Base-by-base conservation (phyloP, 35 echinoderm and acorn worm genomes). In the Anneissia japonica region DNA sequence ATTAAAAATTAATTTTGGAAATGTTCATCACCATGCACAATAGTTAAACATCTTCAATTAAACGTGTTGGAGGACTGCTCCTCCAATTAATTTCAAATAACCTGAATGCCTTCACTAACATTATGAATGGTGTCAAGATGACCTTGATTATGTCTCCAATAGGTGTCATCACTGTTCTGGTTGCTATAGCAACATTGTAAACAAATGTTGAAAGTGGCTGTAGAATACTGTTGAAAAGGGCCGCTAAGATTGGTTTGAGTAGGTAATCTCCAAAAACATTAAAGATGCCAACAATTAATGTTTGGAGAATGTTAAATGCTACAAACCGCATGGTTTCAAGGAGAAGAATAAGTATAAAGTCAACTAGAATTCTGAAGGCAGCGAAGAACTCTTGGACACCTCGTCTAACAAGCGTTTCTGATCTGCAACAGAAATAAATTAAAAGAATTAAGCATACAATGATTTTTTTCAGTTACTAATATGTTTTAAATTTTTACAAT, bases 221-320 rank as follows among this genome's bases (percentile, higher is more conserved):
- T 26, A 85, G 73, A 19, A 91, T 85, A 29, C 76, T 80, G 39
- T 91, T 91, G 31, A 86, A 91, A 28, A 91, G 36, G 0, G 84
- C 90, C 1, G 90, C 77, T 30, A 85, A 37, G 12, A 91, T 78
- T 0, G 90, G 90, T 46, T 85, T 92, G 74, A 87, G 34, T 73
- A 92, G 80, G 34, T 92, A 92, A 74, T 92, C 81, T 4, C 90
- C 90, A 13, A 92, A 92, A 12, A 79, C 82, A 12, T 72, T 83
- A 23, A 87, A 81, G 31, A 92, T 79, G 29, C 90, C 90, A 37
- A 92, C 90, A 0, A 92, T 38, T 73, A 92, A 33, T 16, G 82
- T 74, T 32, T 81, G 40, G 10, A 92, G 46, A 29, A 92, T 38
- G 29, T 92, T 87, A 79, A 87, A 92, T 0, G 81, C 34, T 28